Evolutionary conservation across 1,140 invertebrate species (phyloP).

Genomic region (Ptiloglossa arizonensis): DNA sequence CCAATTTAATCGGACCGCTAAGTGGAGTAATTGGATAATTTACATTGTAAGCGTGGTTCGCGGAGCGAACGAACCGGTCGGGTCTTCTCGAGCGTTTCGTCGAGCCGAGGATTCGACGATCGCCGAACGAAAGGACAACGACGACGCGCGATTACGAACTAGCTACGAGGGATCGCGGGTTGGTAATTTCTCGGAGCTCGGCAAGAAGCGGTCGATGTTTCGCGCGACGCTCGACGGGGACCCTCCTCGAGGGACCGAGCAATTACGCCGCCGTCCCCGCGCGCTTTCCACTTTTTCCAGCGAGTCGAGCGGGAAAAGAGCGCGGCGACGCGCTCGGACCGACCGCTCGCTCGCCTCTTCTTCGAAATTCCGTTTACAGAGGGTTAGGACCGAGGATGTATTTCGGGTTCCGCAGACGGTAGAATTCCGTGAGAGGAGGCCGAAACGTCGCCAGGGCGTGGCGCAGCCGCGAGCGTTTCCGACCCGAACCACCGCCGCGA

Average conservation of each 20-base stretch:
- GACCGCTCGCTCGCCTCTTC: too few relatives aligned
- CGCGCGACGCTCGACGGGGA: too few relatives aligned
- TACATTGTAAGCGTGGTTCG: conserved; percentile 13
- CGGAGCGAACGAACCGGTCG: background rate
- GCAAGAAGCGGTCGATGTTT: too few relatives aligned
- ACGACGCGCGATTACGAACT: too few relatives aligned
- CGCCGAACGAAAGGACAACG: background rate
- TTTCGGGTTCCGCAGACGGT: conserved; percentile 55
- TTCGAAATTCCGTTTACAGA: background rate
- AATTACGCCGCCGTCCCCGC: too few relatives aligned
- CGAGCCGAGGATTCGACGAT: background rate
- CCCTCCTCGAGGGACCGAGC: too few relatives aligned
- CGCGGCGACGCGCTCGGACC: too few relatives aligned
- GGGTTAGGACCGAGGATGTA: conserved; percentile 11
- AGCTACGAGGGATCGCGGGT: too few relatives aligned
- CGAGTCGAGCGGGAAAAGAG: background rate
- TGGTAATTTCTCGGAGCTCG: too few relatives aligned
- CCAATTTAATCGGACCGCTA: conserved; percentile 31
- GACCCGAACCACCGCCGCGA: conserved; percentile 25
- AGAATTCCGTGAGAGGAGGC: conserved; percentile 68
- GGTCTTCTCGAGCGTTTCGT: background rate
- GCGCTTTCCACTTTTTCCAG: background rate
- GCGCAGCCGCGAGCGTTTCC: conserved; percentile 34
- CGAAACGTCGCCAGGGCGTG: conserved; percentile 73
- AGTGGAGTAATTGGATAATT: conserved; percentile 45